These are phyloP conservation scores for Thecocarcelia acutangulata DNA, from an alignment of 2,888 invertebrate species.

Conservation along the genomic window DNA sequence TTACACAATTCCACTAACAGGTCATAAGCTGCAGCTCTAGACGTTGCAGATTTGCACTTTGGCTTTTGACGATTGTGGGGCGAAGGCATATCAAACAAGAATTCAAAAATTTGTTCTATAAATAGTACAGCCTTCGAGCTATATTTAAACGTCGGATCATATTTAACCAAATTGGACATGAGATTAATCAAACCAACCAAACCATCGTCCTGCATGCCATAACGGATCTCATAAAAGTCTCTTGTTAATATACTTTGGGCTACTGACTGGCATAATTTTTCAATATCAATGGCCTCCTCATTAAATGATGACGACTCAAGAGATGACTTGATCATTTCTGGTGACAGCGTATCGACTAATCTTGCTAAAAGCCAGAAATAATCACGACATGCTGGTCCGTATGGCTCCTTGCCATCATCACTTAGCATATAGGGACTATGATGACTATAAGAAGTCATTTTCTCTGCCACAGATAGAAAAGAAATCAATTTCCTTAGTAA, in stretches of 20 bases:
- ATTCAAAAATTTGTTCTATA: conserved; percentile 88
- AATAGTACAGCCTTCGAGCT: conserved; percentile 86
- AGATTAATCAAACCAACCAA: conserved; percentile 93
- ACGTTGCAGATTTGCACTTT: conserved; percentile 95
- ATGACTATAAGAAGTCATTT: conserved; percentile 85
- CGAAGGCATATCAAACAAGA: conserved; percentile 94
- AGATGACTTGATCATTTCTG: conserved; percentile 88
- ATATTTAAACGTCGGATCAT: conserved; percentile 92
- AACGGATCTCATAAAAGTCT: conserved; percentile 91
- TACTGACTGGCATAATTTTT: conserved; percentile 88
- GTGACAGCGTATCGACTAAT: conserved; percentile 91
- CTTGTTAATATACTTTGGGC: conserved; percentile 88
- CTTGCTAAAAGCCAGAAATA: conserved; percentile 96
- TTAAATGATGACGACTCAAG: conserved; percentile 79
- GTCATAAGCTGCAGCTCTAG: conserved; percentile 95
- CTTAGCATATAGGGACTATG: conserved; percentile 79
- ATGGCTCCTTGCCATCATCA: conserved; percentile 91
- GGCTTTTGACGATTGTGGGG: conserved; percentile 92
- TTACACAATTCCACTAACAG: conserved; percentile 93
- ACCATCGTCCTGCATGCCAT: conserved; percentile 94
- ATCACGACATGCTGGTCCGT: conserved; percentile 96
- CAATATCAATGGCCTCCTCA: conserved; percentile 84
- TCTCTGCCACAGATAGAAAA: conserved; percentile 91
- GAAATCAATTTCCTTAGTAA: conserved; percentile 90
- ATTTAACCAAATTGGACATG: conserved; percentile 93